Base-by-base conservation (phyloP, 2,888 invertebrate species). In the Vesta saturnalis region DNA sequence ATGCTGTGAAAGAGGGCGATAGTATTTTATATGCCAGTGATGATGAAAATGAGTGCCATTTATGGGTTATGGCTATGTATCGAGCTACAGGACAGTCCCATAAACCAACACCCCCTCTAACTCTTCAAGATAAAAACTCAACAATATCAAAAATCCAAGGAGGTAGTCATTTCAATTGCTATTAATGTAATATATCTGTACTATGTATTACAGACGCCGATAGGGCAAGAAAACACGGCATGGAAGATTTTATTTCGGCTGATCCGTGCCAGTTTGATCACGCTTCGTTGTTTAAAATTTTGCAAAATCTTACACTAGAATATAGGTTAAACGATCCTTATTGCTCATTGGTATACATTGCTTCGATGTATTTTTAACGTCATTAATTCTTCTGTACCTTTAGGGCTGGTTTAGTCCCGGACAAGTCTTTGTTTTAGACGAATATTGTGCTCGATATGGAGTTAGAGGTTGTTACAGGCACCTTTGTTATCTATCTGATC, bases 391-490 rank as follows among this genome's bases (percentile, higher is more conserved):
- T n/a, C n/a, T n/a, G n/a, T n/a, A n/a, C n/a, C n/a, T 84, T 15
- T 83, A 96, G 96, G 99, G 99, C 76, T 99, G 99, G 99, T 99
- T 99, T 85, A 98, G 98, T 79, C 99, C 99, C 0, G 99, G 99
- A 0, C 99, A 99, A 88, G 94, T 99, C 61, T 99, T 99, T 85
- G 97, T 98, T 10, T 86, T 99, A 76, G 99, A 99, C 83, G 97
- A 97, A 84, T 97, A 99, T 85, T 98, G 97, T 83, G 98, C 99
- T 5, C 89, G 94, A 77, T 99, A 99, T 83, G 99, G 99, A 55
- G 99, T 99, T 0, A 89, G 99, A 59, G 97, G 97, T 52, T 99
- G 99, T 83, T 97, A 92, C 85, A 91, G 99, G 60, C 99, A 99
- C 85, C 89, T 99, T 57, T 96, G 95, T 83, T 99, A 99, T 85